Evolutionary conservation across 2,888 invertebrate genomes (phyloP), one percentile per base, ranked within the genome.

Genomic region (Eristalinus aeneus): DNA sequence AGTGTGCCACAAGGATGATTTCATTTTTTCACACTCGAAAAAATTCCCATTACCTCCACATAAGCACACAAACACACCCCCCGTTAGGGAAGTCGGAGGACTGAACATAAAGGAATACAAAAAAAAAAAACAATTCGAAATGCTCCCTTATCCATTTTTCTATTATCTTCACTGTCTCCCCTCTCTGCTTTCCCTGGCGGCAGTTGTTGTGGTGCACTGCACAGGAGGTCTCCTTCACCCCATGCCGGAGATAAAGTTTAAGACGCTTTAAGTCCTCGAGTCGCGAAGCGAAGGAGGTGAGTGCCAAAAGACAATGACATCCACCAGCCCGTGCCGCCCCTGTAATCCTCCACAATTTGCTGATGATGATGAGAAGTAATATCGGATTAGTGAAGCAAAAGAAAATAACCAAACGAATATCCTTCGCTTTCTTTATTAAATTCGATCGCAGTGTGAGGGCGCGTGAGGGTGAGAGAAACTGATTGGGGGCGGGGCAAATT

Each of bases 321-420:
- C 73, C 72, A 72, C 53, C 72, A 78, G 53, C 65, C n/a, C 23
- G 31, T 27, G 27, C 1, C 46, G 16, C 46, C 16, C 39, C 16
- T 12, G 72, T 79, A 79, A 79, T 79, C 79, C 79, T 67, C 79
- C n/a, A 67, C 79, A 79, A 73, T 73, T 79, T 79, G 72, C 65
- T 79, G 80, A 85, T 80, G 85, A 84, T 84, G 71, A 79, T 79
- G 80, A 85, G 68, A 85, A 80, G 80, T 80, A 85, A 85, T 80
- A 85, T 76, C 58, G 76, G 85, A 85, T 85, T 80, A 85, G 80
- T 80, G 68, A 27, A 32, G 63, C 69, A 65, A 68, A 75, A 53
- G 32, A 68, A 32, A 34, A 63, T 68, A 53, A 76, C 65, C 11
- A 64, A 72, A 80, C 53, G 36, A 80, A 80, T 80, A 80, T 80